Base-by-base conservation (phyloP, 2,888 invertebrate genomes). In the Anthophora plumipes region DNA sequence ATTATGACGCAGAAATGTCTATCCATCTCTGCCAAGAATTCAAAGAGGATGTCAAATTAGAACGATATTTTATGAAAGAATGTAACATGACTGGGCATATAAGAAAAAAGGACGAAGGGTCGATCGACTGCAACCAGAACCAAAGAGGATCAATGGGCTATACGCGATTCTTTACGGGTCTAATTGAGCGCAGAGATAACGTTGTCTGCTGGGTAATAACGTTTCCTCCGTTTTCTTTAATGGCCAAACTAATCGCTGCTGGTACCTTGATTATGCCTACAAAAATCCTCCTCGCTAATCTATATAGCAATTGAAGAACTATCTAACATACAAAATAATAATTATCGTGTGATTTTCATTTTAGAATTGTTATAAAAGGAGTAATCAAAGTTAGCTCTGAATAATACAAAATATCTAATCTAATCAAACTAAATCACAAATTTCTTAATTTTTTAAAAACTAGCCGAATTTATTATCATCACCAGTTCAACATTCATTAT, bases 151-250 rank as follows among this genome's bases (percentile, higher is more conserved):
- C 91, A 91, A 92, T 92, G 91, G 88, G 85, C 88, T 89, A 89
- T 90, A 88, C 81, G 89, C 88, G 87, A 92, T 92, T 89, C 92
- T 92, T 92, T 92, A 92, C 92, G 91, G 90, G 86, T 92, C 91
- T 92, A 92, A 92, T 92, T 92, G 92, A 92, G 91, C 91, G 90
- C 90, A 86, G 91, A 92, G 92, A 92, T 92, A 92, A 92, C 92
- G 87, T 88, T 85, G 69, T 82, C 88, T 86, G 84, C 88, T 84
- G 88, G 78, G 89, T 89, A 91, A 91, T 91, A 91, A 90, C 88
- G 85, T 89, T 88, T 88, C 86, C 85, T 81, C 73, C 81, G 85
- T 67, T 83, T 85, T 84, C 88, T 85, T 90, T 92, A 92, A 92
- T 91, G 91, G 90, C 85, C 89, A 86, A 89, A 89, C 90, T 92